Evolutionary conservation across 2,888 invertebrate genomes (phyloP).

Genomic region (Macaria liturata): DNA sequence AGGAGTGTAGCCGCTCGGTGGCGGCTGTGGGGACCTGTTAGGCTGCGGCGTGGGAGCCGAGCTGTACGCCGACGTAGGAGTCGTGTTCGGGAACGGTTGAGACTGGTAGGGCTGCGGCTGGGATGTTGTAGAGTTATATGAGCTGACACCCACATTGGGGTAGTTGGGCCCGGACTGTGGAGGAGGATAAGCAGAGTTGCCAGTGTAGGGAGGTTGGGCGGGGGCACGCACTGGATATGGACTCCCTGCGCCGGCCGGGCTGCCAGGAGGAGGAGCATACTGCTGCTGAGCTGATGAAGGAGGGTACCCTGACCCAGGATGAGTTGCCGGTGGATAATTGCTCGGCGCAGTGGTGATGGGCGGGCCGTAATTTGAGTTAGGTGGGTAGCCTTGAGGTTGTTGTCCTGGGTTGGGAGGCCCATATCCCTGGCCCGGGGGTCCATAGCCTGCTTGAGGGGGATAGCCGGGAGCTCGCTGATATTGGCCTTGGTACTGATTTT

Average conservation of each 20-base stretch:
- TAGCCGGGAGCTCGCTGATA: constrained; percentile 84
- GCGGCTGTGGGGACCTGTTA: constrained; percentile 83
- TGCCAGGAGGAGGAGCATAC: constrained; percentile 77
- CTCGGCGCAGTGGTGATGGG: constrained; percentile 83
- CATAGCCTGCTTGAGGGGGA: constrained; percentile 87
- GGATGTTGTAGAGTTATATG: constrained; percentile 74
- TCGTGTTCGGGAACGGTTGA: constrained; percentile 76
- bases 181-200: constrained; percentile 75
- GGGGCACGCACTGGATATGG: constrained; percentile 74
- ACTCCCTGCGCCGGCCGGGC: constrained; percentile 67
- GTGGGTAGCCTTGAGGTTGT: constrained; percentile 87
- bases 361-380: constrained; percentile 85
- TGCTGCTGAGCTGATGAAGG: constrained; percentile 74
- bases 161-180: constrained; percentile 71
- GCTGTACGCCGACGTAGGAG: constrained; percentile 80
- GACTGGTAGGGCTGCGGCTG: constrained; percentile 78
- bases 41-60: constrained; percentile 79
- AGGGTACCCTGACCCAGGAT: constrained; percentile 74
- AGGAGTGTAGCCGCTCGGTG: constrained; percentile 78
- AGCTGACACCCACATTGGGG: constrained; percentile 75
- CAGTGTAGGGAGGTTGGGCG: constrained; percentile 71
- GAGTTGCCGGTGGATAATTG: constrained; percentile 82
- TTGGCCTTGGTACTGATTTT: constrained; percentile 85
- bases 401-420: constrained; percentile 84
- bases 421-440: constrained; percentile 86